phyloP scores from a whole-genome alignment of 2,888 invertebrate species.

The Drosophila flavopinicola region DNA sequence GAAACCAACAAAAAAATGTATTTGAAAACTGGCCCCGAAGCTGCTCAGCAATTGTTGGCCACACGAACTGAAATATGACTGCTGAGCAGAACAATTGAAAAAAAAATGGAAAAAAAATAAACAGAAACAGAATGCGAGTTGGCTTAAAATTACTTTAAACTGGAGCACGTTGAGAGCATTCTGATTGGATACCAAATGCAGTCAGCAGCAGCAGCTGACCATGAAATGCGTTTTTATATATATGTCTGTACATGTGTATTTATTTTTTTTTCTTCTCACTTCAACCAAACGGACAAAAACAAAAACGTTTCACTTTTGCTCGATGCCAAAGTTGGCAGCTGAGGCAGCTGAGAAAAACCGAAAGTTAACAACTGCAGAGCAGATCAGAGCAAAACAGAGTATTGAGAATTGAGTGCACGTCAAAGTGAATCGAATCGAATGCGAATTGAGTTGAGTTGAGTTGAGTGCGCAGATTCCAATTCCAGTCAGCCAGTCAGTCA shows the following conservation, averaged over 20 bases:
- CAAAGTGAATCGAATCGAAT: constrained; percentile 29
- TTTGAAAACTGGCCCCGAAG: constrained; percentile 45
- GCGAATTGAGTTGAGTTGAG: background rate
- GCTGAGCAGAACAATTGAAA: constrained; percentile 55
- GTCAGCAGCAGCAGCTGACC: constrained; percentile 58
- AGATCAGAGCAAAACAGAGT: constrained; percentile 35
- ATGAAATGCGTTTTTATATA: constrained; percentile 65
- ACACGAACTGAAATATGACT: constrained; percentile 63
- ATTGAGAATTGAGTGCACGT: constrained; percentile 58
- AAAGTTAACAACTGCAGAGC: constrained; percentile 49
- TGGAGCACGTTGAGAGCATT: constrained; percentile 55
- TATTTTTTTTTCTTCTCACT: constrained; percentile 37
- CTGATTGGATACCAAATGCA: constrained; percentile 51
- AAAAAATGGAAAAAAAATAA: no score
- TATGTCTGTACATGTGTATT: no score
- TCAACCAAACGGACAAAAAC: constrained; percentile 10
- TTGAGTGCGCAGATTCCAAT: constrained; percentile 32
- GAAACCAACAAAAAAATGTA: constrained; percentile 14
- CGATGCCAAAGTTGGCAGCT: constrained; percentile 39
- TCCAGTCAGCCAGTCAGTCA: no score
- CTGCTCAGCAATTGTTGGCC: constrained; percentile 24
- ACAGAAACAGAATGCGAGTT: no score
- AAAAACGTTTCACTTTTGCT: constrained; percentile 53
- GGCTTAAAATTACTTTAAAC: constrained; percentile 49
- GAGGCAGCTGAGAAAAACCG: constrained; percentile 62